Evolutionary conservation across 37 sponge, comb jelly and placozoan genomes (phyloP).

Genomic region (Aplysina aerophoba): DNA sequence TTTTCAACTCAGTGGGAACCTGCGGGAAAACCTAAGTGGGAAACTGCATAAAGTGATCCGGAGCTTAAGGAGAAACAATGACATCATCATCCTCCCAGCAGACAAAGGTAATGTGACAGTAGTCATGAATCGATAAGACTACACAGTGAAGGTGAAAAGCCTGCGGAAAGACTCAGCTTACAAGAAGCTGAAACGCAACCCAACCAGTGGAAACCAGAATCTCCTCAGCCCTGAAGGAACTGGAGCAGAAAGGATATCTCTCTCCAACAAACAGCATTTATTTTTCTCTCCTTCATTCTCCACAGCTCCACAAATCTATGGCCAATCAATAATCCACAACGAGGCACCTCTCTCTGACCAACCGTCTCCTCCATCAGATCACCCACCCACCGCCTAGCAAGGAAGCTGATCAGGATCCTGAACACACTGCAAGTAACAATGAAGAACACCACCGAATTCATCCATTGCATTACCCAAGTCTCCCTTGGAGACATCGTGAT

Average conservation of each 20-base stretch:
- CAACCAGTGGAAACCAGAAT: not conserved
- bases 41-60: not conserved
- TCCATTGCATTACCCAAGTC: not conserved
- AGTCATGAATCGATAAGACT: not conserved
- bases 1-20: not conserved
- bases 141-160: not conserved
- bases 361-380: not conserved
- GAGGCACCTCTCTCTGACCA: too few relatives aligned
- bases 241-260: not conserved
- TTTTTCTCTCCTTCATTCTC: not conserved
- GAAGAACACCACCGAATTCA: not conserved
- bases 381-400: not conserved
- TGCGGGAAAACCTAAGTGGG: too few relatives aligned
- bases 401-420: not conserved
- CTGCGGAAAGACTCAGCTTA: not conserved
- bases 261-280: not conserved
- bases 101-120: conserved; percentile 9
- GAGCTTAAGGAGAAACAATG: not conserved
- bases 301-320: conserved; percentile 10
- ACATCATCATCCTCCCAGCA: conserved; percentile 13
- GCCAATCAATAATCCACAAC: not conserved
- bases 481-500: not conserved
- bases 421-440: not conserved
- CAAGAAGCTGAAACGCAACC: not conserved
- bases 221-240: not conserved